A percentile compares a stretch with the other conserved stretches of the same genome.
These are phyloP conservation scores for Leptopilina drosophilae DNA, from an alignment of 2,888 invertebrate species.

Conservation along the genomic window DNA sequence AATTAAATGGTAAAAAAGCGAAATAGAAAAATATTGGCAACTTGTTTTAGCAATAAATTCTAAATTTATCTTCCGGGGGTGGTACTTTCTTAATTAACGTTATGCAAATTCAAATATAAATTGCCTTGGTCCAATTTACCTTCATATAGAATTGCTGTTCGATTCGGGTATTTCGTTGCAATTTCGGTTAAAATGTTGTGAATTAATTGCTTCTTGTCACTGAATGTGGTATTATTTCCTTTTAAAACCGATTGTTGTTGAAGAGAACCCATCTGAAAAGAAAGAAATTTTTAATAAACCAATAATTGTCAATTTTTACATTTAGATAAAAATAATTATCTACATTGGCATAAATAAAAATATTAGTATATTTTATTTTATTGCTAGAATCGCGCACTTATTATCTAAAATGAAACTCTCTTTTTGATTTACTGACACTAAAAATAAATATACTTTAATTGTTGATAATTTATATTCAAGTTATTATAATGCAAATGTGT, in stretches of 20 bases:
- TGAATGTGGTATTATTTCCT: conserved; percentile 63
- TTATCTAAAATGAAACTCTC: neutral
- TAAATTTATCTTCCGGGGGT: no score
- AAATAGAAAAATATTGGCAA: no score
- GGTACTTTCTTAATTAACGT: no score
- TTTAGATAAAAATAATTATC: neutral
- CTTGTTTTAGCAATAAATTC: no score
- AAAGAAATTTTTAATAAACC: neutral
- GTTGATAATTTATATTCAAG: neutral
- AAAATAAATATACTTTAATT: no score
- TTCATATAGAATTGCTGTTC: conserved; percentile 82
- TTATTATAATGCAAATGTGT: neutral
- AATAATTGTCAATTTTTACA: neutral
- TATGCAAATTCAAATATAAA: neutral
- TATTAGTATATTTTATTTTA: neutral
- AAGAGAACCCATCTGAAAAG: conserved; percentile 84
- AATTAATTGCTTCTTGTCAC: conserved; percentile 76
- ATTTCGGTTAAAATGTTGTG: conserved; percentile 80
- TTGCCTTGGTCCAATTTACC: conserved; percentile 73
- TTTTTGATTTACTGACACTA: no score
- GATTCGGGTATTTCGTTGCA: conserved; percentile 78
- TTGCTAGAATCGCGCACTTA: neutral
- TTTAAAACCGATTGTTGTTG: conserved; percentile 86
- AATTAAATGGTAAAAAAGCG: no score
- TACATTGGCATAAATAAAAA: no score